Evolutionary conservation across 1,140 invertebrate species (phyloP), one percentile per base, ranked within the genome.

Genomic region (Andricus grossulariae): DNA sequence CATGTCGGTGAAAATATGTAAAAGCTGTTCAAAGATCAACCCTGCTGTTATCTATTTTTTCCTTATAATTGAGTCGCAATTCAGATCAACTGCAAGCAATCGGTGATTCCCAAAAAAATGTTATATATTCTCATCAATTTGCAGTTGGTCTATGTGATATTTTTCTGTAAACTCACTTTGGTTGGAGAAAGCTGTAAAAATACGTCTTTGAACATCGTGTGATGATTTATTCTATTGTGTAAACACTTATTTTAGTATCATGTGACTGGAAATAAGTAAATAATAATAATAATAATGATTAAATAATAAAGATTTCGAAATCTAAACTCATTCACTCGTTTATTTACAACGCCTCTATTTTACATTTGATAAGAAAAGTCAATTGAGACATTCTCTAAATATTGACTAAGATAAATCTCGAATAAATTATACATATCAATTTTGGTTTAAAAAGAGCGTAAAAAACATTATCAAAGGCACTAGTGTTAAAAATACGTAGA

Each of bases 161-260:
- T 83, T 71, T 80, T 72, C 74, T 78, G 49, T 84, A 52, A 39
- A 66, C 25, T 66, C 6, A 66, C 25, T 66, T 66, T 66, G 15
- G n/a, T 66, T 5, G 39, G 25, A 25, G 25, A 66, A 72, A 73
- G 75, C 71, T 81, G 55, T 52, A 75, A 81, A 2, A 77, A 73
- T 74, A 66, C 71, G 79, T 80, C 73, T 75, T 85, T 88, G 71
- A 83, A 83, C 80, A 81, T 86, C 81, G 78, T 86, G 81, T 80
- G 79, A 80, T 83, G 78, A 75, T 74, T 57, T 80, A 74, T 45
- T 75, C 57, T 80, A 74, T 84, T 81, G 80, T 72, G 80, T 80
- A 79, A 88, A 82, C 71, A 81, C 78, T 87, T 83, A 86, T 85
- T 87, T 86, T 82, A 84, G 82, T 86, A 88, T 85, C 85, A 82